Conservation (phyloP, 2,797 vertebrate genomes). For the Australoheros facetus region DNA sequence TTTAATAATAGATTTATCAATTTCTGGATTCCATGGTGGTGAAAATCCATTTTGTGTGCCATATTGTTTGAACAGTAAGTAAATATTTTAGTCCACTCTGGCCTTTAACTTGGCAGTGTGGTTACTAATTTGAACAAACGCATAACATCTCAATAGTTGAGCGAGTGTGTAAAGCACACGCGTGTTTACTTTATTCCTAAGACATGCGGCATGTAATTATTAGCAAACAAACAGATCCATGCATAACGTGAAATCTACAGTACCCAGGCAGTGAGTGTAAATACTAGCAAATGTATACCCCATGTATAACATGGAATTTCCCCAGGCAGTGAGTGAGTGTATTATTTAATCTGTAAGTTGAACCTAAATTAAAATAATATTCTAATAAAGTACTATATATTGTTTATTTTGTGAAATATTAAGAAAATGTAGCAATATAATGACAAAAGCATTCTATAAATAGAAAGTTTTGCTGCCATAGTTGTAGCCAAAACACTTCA, state of each 20-base stretch:
- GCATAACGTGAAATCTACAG: neutral
- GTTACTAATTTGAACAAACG: conserved; percentile 7
- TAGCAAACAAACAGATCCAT: neutral
- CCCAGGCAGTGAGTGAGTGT: neutral
- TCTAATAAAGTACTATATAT: neutral
- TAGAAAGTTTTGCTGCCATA: neutral
- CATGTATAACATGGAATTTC: neutral
- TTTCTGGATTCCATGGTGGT: neutral
- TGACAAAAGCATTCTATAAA: neutral
- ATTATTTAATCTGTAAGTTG: neutral
- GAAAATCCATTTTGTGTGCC: neutral
- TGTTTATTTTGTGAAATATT: neutral
- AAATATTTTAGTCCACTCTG: neutral
- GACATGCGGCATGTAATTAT: neutral
- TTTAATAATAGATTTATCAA: neutral
- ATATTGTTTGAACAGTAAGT: conserved; percentile 14
- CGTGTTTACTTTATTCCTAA: conserved; percentile 13
- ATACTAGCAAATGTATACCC: neutral
- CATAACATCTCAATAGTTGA: neutral
- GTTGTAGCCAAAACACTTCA: neutral
- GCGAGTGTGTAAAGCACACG: conserved; percentile 2
- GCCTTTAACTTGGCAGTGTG: neutral
- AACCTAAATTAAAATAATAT: neutral
- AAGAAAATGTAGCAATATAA: neutral
- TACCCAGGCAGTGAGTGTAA: no score